A percentile compares a stretch with the other conserved stretches of the same genome.
These are phyloP conservation scores for Kryptopterus vitreolus DNA, from an alignment of 2,797 vertebrate genomes.

Conservation along the genomic window DNA sequence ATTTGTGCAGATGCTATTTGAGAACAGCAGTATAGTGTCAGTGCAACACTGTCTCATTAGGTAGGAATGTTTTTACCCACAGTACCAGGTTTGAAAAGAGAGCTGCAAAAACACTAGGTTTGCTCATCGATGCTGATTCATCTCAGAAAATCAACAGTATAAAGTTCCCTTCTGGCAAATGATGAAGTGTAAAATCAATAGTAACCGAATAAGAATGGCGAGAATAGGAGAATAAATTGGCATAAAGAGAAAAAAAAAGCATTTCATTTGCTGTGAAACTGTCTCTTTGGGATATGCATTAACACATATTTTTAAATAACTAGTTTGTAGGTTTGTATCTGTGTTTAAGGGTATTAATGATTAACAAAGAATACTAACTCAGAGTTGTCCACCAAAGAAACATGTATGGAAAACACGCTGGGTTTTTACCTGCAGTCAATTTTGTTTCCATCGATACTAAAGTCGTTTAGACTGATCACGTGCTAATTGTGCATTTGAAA, in stretches of 20 bases:
- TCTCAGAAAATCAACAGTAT: background rate
- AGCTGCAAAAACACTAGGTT: background rate
- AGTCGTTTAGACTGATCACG: background rate
- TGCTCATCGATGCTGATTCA: background rate
- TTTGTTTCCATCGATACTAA: conserved; percentile 29
- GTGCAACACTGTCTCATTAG: background rate
- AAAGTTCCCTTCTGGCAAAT: conserved; percentile 4
- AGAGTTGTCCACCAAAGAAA: background rate
- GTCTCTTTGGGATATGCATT: background rate
- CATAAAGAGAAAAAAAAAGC: background rate
- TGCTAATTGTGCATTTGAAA: background rate
- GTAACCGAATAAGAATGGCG: background rate
- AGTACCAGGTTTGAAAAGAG: background rate
- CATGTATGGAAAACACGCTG: background rate
- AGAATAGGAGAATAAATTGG: background rate
- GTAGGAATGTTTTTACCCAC: background rate
- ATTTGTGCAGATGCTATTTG: conserved; percentile 6
- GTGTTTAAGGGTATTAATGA: background rate
- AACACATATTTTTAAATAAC: background rate
- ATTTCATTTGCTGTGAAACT: background rate
- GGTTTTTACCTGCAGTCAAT: conserved; percentile 6
- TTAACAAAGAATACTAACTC: background rate
- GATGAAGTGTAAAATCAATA: conserved; percentile 4
- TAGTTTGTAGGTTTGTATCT: background rate
- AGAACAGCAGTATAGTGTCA: background rate